phyloP scores from a whole-genome alignment of 2,797 vertebrate species.

The Aphelocoma californica region DNA sequence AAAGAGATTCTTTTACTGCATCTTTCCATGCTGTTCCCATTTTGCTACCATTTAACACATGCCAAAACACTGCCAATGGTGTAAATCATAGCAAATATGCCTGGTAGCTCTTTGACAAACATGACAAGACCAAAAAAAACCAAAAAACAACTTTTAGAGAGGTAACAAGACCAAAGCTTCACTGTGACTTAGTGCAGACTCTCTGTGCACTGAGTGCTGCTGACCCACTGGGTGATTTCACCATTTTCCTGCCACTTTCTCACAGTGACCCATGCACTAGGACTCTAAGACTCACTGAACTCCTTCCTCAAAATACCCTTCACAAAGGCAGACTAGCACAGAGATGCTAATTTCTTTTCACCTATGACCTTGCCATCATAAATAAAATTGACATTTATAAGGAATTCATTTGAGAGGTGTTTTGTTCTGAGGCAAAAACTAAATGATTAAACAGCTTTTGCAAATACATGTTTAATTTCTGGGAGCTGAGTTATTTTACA shows the following conservation, averaged over 20 bases:
- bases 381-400: not conserved
- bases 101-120: not conserved
- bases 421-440: not conserved
- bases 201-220: not conserved
- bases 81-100: not conserved
- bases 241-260: not conserved
- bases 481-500: not conserved
- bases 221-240: not conserved
- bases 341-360: not conserved
- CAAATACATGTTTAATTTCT: not conserved
- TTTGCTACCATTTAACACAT: not conserved
- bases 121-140: not conserved
- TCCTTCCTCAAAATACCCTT: not conserved
- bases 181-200: not conserved
- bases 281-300: not conserved
- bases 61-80: not conserved
- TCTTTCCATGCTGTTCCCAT: not conserved
- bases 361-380: not conserved
- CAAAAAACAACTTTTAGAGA: not conserved
- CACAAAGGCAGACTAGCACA: not conserved
- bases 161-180: not conserved
- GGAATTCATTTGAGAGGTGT: not conserved
- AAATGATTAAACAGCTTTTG: not conserved
- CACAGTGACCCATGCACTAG: fast-evolving
- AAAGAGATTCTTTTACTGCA: not conserved